Base-by-base conservation (phyloP, 1,140 invertebrate species). In the Drosophila carrolli region DNA sequence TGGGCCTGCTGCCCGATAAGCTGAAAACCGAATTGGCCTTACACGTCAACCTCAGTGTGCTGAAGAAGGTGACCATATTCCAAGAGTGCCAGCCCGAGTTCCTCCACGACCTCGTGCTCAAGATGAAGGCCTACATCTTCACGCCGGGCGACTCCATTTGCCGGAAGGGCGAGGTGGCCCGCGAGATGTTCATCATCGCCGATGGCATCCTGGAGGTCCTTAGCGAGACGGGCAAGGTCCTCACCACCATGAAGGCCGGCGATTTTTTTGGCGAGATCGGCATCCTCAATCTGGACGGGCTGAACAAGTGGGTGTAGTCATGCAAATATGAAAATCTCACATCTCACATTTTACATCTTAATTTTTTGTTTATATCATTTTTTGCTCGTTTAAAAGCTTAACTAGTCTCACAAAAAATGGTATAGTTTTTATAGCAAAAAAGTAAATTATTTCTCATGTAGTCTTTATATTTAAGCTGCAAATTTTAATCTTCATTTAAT, bases 261-360 rank as follows among this genome's bases (percentile, higher is more conserved):
- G 98, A 99, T 93, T 99, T 99, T 93, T 99, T 99, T 89, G 98
- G 98, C 6, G 98, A 99, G 93, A 99, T 99, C 81, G 98, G 98
- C 38, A 99, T 99, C 76, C 94, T 99, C 0, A 99, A 99, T 92
- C 93, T 99, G 37, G 98, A 99, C 92, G 98, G 98, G 10, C 94
- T 98, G 5, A 99, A 99, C 93, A 98, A 98, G 98, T 98, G 94
- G 72, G 84, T 79, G 9, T 9, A 11, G 11, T 6, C 29, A 1
- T 32, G 29, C 29, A 32, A 8, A 32, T 1, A 7, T 32, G 29
- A 5, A 7, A 32, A 7, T 32, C 7, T 32, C 29, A 32, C 29
- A 7, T 32, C n/a, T n/a, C n/a, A n/a, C n/a, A n/a, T n/a, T 32
- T 5, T 29, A 29, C 10, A 11, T 37, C 8, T 11, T 11, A 37